These are phyloP conservation scores for Smittia aterrima DNA, from an alignment of 2,888 invertebrate species.

Conservation along the genomic window DNA sequence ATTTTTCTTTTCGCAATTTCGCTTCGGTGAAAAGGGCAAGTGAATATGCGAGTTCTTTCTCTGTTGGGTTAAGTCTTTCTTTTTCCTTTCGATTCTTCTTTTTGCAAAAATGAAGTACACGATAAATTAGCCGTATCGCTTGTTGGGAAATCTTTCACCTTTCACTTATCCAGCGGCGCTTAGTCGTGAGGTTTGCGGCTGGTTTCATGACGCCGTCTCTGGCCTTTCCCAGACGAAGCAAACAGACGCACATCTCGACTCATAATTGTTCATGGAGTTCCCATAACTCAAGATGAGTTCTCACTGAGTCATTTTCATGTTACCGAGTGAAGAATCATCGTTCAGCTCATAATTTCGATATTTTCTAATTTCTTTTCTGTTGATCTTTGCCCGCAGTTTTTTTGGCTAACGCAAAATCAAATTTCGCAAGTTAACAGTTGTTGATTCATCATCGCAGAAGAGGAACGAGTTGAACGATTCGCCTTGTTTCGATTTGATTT, in stretches of 20 bases:
- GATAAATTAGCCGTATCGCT: not conserved
- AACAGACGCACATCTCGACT: too few relatives aligned
- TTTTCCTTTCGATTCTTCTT: not conserved
- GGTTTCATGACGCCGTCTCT: too few relatives aligned
- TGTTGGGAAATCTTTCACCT: conserved; percentile 1
- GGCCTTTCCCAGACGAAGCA: too few relatives aligned
- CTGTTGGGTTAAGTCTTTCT: not conserved
- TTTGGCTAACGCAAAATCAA: not conserved
- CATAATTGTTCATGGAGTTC: not conserved
- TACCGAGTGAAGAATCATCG: not conserved
- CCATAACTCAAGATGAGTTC: not conserved
- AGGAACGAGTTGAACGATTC: not conserved
- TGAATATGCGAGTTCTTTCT: not conserved
- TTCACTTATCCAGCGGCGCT: not conserved
- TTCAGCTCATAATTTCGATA: not conserved
- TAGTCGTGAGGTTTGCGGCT: not conserved
- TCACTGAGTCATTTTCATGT: not conserved
- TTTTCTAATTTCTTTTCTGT: not conserved
- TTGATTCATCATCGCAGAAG: not conserved
- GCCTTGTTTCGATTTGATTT: not conserved
- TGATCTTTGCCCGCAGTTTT: not conserved
- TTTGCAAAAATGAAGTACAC: not conserved
- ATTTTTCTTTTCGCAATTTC: not conserved
- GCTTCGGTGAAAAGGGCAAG: not conserved
- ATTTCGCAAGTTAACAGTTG: not conserved